Conservation (phyloP, 1,140 invertebrate genomes). For the Pogonognathellus flavescens region DNA sequence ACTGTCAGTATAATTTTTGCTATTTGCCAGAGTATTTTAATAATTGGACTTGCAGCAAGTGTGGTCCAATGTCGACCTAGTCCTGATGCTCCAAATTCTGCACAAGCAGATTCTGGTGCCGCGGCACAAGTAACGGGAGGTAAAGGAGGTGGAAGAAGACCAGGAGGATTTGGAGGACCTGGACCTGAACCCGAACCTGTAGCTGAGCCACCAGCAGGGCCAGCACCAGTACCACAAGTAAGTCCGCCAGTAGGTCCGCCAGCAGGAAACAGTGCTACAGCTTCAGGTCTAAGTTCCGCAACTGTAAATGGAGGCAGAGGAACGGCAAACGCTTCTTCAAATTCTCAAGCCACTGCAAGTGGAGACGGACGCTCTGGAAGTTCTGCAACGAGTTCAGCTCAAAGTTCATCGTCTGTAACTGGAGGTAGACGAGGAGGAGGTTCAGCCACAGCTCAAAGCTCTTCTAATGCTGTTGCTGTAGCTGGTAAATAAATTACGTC, state of each 20-base stretch:
- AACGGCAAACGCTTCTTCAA: constrained; percentile 10
- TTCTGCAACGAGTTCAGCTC: constrained; percentile 8
- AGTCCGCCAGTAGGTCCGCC: not conserved
- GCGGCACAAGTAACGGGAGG: not conserved
- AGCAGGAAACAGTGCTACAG: not conserved
- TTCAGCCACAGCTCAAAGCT: not conserved
- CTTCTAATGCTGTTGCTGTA: constrained; percentile 37
- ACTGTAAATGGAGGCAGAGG: constrained; percentile 1
- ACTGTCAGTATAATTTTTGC: too few relatives aligned
- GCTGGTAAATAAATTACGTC: constrained; percentile 5
- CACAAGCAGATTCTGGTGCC: not conserved
- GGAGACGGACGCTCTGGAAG: not conserved
- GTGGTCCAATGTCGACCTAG: not conserved
- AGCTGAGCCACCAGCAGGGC: not conserved
- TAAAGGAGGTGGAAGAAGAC: not conserved
- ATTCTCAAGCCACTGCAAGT: constrained; percentile 5
- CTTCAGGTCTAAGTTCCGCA: constrained; percentile 7
- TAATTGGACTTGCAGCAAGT: not conserved
- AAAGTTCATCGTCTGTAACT: not conserved
- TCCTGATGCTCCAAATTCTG: not conserved
- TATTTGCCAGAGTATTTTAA: not conserved
- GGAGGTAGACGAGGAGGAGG: not conserved
- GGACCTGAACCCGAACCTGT: not conserved
- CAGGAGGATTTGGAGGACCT: not conserved
- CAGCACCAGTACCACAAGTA: not conserved